phyloP scores from a whole-genome alignment of 2,888 invertebrate genomes.

The Dysmachus trigonus region DNA sequence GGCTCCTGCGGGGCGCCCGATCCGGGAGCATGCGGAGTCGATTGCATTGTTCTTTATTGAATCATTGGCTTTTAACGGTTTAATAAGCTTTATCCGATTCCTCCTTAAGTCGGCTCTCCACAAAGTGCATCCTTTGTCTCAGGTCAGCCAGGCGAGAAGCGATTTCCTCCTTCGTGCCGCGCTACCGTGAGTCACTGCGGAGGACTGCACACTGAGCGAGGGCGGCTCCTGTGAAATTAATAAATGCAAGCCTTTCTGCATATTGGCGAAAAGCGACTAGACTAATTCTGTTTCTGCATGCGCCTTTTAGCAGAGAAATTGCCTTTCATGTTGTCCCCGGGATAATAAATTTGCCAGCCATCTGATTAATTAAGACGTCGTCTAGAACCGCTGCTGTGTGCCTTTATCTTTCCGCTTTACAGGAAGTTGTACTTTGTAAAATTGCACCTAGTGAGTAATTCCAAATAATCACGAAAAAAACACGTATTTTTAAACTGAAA shows the following conservation, averaged over 20 bases:
- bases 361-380: background rate
- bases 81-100: conserved; percentile 65
- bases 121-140: conserved; percentile 23
- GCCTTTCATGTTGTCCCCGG: background rate
- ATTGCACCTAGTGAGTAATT: background rate
- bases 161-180: background rate
- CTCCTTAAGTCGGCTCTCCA: background rate
- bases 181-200: background rate
- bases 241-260: background rate
- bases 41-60: conserved; percentile 55
- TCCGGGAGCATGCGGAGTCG: conserved; percentile 15
- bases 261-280: background rate
- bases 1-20: background rate
- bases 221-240: background rate
- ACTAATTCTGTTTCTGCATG: background rate
- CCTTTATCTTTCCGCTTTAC: background rate
- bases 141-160: conserved; percentile 4
- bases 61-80: conserved; percentile 65
- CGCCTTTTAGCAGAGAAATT: background rate
- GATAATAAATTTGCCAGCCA: background rate
- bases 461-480: background rate
- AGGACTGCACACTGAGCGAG: background rate
- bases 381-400: background rate
- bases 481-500: background rate
- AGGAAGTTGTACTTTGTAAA: background rate